Evolutionary conservation across 2,888 invertebrate genomes (phyloP).

Genomic region (Acleris holmiana): DNA sequence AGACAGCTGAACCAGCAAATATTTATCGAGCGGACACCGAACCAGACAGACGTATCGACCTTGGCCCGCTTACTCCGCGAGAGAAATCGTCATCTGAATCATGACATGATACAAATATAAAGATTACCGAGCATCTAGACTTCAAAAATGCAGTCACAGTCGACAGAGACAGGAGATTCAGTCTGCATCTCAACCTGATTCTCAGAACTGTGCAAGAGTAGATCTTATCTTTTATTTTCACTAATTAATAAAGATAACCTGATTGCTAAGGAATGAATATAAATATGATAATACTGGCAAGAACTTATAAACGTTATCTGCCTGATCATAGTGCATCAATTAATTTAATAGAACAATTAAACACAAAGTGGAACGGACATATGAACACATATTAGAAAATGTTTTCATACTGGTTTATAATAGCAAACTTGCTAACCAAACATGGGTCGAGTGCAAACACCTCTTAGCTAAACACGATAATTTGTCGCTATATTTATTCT

Average conservation of each 20-base stretch:
- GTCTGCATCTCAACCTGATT: background rate
- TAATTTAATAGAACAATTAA: background rate
- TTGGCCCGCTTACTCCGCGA: slow-evolving; percentile 67
- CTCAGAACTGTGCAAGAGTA: background rate
- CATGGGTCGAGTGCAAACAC: slow-evolving; percentile 47
- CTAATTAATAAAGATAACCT: background rate
- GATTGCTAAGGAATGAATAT: background rate
- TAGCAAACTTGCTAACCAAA: slow-evolving; percentile 44
- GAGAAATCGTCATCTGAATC: slow-evolving; percentile 76
- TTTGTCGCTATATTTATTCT: slow-evolving; percentile 65
- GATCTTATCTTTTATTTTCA: background rate
- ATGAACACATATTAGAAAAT: slow-evolving; percentile 3
- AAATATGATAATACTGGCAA: background rate
- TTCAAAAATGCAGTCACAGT: slow-evolving; percentile 15
- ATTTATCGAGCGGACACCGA: slow-evolving; percentile 44
- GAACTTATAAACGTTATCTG: background rate
- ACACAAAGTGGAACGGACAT: slow-evolving; percentile 1
- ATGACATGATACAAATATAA: slow-evolving; percentile 50
- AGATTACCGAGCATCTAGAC: slow-evolving; percentile 43
- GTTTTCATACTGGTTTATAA: slow-evolving; percentile 15
- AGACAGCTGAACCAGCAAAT: slow-evolving; percentile 49
- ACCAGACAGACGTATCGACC: slow-evolving; percentile 63
- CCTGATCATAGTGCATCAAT: too few relatives aligned
- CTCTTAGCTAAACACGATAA: slow-evolving; percentile 57
- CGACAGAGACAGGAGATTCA: background rate